A percentile compares a stretch with the other conserved stretches of the same genome.
phyloP scores from a whole-genome alignment of 2,797 vertebrate species.

The Hipposideros larvatus region DNA sequence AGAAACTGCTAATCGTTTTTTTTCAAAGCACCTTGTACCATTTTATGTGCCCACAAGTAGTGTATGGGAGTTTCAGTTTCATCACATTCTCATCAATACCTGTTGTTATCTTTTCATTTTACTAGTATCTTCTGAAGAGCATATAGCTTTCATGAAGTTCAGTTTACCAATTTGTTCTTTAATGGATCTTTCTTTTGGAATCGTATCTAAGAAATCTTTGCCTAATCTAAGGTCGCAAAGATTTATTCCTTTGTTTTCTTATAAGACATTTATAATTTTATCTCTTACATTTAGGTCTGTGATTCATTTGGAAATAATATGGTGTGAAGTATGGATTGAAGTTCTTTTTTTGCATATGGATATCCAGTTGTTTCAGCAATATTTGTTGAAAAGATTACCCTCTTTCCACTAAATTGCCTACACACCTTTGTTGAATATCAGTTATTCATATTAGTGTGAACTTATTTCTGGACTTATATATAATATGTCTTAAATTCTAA shows the following conservation, averaged over 20 bases:
- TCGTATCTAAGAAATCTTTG: slow-evolving; percentile 45
- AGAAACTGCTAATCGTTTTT: background rate
- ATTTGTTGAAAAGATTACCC: too few species aligned
- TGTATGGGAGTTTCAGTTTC: background rate
- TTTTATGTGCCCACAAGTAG: background rate
- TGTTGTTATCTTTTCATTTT: background rate
- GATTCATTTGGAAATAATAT: slow-evolving; percentile 20
- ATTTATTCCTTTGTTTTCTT: slow-evolving; percentile 51
- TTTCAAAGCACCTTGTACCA: background rate
- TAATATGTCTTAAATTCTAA: too few species aligned
- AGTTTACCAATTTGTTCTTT: background rate
- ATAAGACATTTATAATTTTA: background rate
- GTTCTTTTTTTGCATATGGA: background rate
- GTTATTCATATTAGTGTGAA: too few species aligned
- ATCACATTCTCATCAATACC: background rate
- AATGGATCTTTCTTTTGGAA: background rate
- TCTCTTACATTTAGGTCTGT: background rate
- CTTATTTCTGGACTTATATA: too few species aligned
- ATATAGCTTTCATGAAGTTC: background rate
- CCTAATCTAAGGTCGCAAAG: background rate
- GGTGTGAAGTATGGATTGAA: background rate
- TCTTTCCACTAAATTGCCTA: too few species aligned
- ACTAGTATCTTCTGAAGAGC: background rate
- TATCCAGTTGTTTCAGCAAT: background rate
- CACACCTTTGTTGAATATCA: too few species aligned